Conservation (phyloP, 2,113 vertebrate species). For the Excalfactoria chinensis region DNA sequence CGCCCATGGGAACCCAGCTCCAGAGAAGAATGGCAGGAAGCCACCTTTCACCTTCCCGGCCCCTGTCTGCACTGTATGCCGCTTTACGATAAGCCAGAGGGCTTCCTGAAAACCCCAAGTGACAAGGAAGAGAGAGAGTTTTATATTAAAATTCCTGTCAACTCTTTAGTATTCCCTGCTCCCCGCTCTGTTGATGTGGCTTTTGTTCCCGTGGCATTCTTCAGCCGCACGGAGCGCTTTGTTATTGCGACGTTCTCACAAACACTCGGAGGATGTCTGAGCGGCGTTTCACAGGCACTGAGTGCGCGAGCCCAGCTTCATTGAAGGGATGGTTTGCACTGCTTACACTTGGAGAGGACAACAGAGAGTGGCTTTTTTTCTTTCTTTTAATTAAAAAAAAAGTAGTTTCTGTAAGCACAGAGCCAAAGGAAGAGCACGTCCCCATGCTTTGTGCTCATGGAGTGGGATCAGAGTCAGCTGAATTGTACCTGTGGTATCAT, state of each 20-base stretch:
- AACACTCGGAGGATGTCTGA: constrained; percentile 69
- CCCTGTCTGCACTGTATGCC: constrained; percentile 85
- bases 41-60: constrained; percentile 88
- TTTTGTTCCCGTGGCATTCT: constrained; percentile 81
- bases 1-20: constrained; percentile 92
- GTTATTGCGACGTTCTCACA: constrained; percentile 75
- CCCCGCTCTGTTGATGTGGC: constrained; percentile 70
- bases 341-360: accelerated
- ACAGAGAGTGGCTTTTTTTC: background rate
- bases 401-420: background rate
- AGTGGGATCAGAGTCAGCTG: background rate
- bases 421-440: background rate
- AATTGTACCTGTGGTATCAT: background rate
- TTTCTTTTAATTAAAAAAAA: background rate
- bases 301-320: background rate
- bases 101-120: constrained; percentile 87
- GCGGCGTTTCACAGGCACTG: background rate
- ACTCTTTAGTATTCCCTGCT: constrained; percentile 77
- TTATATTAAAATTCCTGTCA: constrained; percentile 84
- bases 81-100: constrained; percentile 87
- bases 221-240: constrained; percentile 62
- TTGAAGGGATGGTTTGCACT: background rate
- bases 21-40: constrained; percentile 97
- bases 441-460: background rate
- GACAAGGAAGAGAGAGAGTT: constrained; percentile 81